These are phyloP conservation scores for Orycteropus afer DNA, from an alignment of 2,113 vertebrate species.

Conservation along the genomic window DNA sequence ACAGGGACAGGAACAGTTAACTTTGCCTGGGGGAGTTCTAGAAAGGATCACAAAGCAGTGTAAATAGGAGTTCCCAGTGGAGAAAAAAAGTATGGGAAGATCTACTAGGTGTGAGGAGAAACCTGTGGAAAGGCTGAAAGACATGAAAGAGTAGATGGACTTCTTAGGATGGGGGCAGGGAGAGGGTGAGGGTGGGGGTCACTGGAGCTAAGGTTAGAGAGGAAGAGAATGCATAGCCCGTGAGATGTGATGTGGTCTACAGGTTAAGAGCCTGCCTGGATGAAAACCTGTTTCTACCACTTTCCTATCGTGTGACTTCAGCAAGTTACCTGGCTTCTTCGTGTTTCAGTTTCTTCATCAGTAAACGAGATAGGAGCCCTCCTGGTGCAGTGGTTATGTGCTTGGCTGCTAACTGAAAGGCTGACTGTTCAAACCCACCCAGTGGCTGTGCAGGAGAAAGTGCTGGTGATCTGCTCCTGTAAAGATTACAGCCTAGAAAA, in stretches of 20 bases:
- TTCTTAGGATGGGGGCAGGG: not conserved
- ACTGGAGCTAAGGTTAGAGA: not conserved
- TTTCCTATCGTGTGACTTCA: not conserved
- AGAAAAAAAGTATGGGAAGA: not conserved
- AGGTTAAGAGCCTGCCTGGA: not conserved
- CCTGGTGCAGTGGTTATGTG: not conserved
- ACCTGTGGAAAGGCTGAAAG: not conserved
- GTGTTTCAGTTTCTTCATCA: not conserved
- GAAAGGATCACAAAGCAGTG: slow-evolving; percentile 40
- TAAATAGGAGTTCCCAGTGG: not conserved
- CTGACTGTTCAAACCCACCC: not conserved
- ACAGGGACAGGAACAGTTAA: not conserved
- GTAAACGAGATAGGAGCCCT: not conserved
- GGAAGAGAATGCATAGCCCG: fast-evolving
- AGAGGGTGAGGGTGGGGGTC: not conserved
- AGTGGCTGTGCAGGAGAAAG: not conserved
- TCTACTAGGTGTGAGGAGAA: not conserved
- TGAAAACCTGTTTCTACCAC: not conserved
- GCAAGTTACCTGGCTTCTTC: not conserved
- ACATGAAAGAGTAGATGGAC: not conserved
- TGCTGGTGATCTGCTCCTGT: not conserved
- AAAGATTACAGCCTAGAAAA: not conserved
- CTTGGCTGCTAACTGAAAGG: not conserved
- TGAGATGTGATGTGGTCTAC: fast-evolving
- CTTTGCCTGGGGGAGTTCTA: not conserved